Evolutionary conservation across 2,797 vertebrate genomes (phyloP), one percentile per base, ranked within the genome.

Genomic region (Myotis daubentonii): DNA sequence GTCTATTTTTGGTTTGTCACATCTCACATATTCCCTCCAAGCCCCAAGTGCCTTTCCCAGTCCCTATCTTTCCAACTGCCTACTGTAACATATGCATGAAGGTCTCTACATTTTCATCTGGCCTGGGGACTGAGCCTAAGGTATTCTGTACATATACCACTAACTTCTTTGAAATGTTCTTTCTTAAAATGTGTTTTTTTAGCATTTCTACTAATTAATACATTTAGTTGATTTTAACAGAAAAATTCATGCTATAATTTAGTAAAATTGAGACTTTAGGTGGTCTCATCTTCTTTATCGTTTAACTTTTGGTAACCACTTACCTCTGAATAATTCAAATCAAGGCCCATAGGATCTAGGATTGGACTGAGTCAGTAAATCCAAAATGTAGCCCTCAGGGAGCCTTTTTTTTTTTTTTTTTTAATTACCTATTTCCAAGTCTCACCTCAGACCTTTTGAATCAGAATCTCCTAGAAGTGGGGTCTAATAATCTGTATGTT

Each of bases 241-340:
- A 51, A n/a, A 75, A 51, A 41, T 66, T 88, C 53, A 38, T 83
- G 13, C 82, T 36, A 82, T 33, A 75, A 81, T 53, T 89, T 74
- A 81, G 84, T 81, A 87, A 74, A 92, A 49, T 4, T 66, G 68
- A 81, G 47, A 30, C 36, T 55, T 74, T 55, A 87, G 30, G 33
- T 36, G 62, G 44, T 75, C n/a, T 75, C 8, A 4, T 72, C 60
- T 75, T 80, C 65, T 60, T 68, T 85, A 47, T 55, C 33, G 2
- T 51, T 74, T 65, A 78, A 55, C n/a, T 36, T 86, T 79, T 71
- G 62, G 51, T 80, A 51, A 28, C 15, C 44, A 33, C 53, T 91
- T 84, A 55, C 36, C 30, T 85, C 36, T 93, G 28, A 86, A 92
- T 71, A 86, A 70, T 91, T 75, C 41, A 60, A 79, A 79, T 60